Percentiles rank a stretch among this genome's conserved stretches.
These are phyloP conservation scores for Acrocyrtus sp. DNA, from an alignment of 2,888 invertebrate genomes.

Conservation along the genomic window DNA sequence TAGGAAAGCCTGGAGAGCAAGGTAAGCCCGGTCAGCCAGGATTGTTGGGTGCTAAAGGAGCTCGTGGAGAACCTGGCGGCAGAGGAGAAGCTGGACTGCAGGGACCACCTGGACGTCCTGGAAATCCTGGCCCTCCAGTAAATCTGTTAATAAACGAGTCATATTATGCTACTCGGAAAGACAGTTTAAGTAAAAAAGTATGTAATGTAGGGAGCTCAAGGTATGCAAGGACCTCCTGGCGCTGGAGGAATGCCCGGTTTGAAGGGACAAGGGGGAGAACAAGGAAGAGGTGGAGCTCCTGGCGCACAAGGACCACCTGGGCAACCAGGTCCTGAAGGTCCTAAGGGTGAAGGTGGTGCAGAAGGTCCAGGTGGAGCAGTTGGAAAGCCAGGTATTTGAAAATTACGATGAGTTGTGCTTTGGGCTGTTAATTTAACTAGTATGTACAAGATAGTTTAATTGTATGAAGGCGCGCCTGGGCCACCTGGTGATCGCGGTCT, in stretches of 20 bases:
- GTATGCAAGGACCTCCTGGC: conserved; percentile 76
- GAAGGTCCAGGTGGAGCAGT: conserved; percentile 76
- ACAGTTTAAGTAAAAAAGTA: too few species aligned
- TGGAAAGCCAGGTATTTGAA: conserved; percentile 74
- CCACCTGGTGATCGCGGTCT: conserved; percentile 74
- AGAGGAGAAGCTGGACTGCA: conserved; percentile 79
- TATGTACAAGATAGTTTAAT: too few species aligned
- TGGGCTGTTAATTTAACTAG: background rate
- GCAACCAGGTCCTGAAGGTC: conserved; percentile 76
- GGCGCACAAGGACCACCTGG: conserved; percentile 78
- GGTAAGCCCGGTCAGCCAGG: conserved; percentile 71
- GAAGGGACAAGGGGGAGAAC: conserved; percentile 78
- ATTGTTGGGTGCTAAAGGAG: conserved; percentile 77
- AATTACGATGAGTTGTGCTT: conserved; percentile 1
- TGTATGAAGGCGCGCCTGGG: conserved; percentile 69
- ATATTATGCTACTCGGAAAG: too few species aligned
- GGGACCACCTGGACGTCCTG: conserved; percentile 82
- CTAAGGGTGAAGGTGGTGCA: conserved; percentile 78
- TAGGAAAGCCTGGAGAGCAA: conserved; percentile 73
- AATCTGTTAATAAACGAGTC: conserved; percentile 64
- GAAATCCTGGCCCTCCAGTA: conserved; percentile 78
- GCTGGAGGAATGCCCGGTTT: conserved; percentile 75
- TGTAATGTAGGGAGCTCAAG: conserved; percentile 77
- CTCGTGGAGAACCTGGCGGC: conserved; percentile 79
- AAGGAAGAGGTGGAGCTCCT: conserved; percentile 75